These are phyloP conservation scores for Delichon dasypus DNA, from an alignment of 2,797 vertebrate genomes.

Conservation along the genomic window DNA sequence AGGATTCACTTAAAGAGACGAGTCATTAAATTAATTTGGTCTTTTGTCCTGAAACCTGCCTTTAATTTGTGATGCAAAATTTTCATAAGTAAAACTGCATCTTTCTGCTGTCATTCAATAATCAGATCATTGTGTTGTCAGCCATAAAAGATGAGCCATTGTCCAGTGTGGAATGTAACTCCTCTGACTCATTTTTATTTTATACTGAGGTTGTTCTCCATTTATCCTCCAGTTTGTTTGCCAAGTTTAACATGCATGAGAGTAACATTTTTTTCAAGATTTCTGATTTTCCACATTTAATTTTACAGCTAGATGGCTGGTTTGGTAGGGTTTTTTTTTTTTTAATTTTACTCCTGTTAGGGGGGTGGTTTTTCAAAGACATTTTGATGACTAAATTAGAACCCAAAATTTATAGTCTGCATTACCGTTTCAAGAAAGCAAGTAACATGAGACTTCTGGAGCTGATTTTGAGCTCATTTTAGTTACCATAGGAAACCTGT, in stretches of 20 bases:
- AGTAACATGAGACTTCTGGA: background rate
- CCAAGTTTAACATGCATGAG: slow-evolving; percentile 63
- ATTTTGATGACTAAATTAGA: background rate
- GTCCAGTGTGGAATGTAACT: slow-evolving; percentile 61
- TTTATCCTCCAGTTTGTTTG: slow-evolving; percentile 62
- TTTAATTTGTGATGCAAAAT: slow-evolving; percentile 7
- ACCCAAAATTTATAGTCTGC: background rate
- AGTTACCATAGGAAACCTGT: background rate
- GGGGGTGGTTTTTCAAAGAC: background rate
- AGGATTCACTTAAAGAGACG: slow-evolving; percentile 28
- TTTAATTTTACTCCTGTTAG: background rate
- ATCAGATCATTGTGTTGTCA: slow-evolving; percentile 63
- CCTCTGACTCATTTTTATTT: slow-evolving; percentile 34
- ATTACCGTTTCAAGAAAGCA: background rate
- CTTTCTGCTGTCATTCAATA: slow-evolving; percentile 71
- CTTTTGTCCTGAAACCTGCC: slow-evolving; percentile 38
- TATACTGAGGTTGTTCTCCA: slow-evolving; percentile 60
- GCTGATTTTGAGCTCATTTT: background rate
- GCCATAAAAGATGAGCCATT: slow-evolving; percentile 62
- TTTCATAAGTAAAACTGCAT: slow-evolving; percentile 69
- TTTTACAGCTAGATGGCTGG: slow-evolving; percentile 35
- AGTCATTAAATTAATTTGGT: slow-evolving; percentile 37
- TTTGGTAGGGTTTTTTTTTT: background rate
- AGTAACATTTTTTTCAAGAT: slow-evolving; percentile 58
- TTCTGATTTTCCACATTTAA: slow-evolving; percentile 42